Percentiles rank a stretch among this genome's conserved stretches.
Evolutionary conservation across 2,113 vertebrate species (phyloP).

Genomic region (Varanus salvator): DNA sequence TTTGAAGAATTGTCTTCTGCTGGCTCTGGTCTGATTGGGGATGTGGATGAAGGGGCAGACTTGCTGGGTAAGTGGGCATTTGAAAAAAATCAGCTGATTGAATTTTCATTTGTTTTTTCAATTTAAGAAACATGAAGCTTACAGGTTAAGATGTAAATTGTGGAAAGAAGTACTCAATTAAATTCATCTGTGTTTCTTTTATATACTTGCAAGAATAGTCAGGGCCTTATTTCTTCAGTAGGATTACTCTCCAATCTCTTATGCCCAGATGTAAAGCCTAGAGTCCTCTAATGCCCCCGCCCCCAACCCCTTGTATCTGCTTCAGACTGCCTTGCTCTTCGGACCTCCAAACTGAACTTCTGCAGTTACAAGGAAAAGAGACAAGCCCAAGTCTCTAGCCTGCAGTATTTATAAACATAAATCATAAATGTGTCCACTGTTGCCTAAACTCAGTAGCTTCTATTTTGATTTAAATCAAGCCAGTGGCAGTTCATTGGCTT

Average conservation of each 20-base stretch:
- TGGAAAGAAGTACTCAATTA: not conserved
- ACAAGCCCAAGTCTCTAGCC: not conserved
- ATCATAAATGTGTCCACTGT: not conserved
- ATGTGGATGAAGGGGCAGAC: slow-evolving; percentile 97
- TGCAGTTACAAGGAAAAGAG: not conserved
- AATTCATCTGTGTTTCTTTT: not conserved
- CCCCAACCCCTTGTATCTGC: not conserved
- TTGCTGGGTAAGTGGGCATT: slow-evolving; percentile 87
- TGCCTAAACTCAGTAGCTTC: not conserved
- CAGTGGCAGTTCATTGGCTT: not conserved
- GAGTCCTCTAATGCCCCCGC: not conserved
- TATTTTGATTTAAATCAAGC: not conserved
- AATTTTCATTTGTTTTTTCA: not conserved
- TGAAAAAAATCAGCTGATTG: slow-evolving; percentile 8
- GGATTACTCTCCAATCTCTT: not conserved
- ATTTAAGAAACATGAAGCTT: not conserved
- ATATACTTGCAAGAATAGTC: not conserved
- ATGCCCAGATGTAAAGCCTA: not conserved
- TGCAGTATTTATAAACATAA: not conserved
- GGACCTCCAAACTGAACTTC: not conserved
- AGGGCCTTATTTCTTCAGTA: not conserved
- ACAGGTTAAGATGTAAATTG: not conserved
- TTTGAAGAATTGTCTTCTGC: slow-evolving; percentile 98
- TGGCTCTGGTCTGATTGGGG: slow-evolving; percentile 93
- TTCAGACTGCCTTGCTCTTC: not conserved